Percentiles rank a stretch among this genome's conserved stretches.
Evolutionary conservation across 2,888 invertebrate genomes (phyloP).

Genomic region (Carabus problematicus): DNA sequence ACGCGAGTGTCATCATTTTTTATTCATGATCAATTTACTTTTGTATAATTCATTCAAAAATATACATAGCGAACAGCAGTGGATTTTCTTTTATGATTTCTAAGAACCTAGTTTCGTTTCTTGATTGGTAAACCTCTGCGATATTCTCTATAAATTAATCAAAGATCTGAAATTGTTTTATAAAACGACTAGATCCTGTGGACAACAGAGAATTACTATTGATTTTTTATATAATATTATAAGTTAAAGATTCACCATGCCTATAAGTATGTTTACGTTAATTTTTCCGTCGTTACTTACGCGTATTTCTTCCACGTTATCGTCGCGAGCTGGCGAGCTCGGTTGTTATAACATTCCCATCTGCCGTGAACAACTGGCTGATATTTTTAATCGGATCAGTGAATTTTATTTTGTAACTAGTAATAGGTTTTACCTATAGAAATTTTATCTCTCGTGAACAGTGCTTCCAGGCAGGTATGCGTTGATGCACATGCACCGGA

Average conservation of each 20-base stretch:
- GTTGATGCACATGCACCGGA: conserved; percentile 19
- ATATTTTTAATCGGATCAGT: conserved; percentile 41
- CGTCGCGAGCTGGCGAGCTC: no score
- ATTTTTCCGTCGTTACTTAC: no score
- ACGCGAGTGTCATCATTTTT: no score
- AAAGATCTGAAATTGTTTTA: background rate
- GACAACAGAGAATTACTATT: no score
- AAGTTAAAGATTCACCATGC: no score
- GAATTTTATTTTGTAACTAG: conserved; percentile 37
- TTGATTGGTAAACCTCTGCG: background rate
- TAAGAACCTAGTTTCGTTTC: background rate
- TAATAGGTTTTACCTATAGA: conserved; percentile 38
- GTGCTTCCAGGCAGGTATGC: conserved; percentile 14
- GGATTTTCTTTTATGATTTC: background rate
- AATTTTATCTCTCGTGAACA: conserved; percentile 38
- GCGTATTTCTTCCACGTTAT: no score
- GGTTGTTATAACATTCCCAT: conserved; percentile 10
- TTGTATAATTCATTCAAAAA: background rate
- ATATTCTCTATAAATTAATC: background rate
- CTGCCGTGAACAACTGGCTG: conserved; percentile 21
- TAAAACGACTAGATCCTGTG: background rate
- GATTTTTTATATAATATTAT: no score
- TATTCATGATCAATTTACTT: no score
- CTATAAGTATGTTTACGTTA: no score
- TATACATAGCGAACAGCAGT: background rate